Percentiles rank a stretch among this genome's conserved stretches.
These are phyloP conservation scores for Slavum lentiscoides DNA, from an alignment of 2,888 invertebrate genomes.

Conservation along the genomic window DNA sequence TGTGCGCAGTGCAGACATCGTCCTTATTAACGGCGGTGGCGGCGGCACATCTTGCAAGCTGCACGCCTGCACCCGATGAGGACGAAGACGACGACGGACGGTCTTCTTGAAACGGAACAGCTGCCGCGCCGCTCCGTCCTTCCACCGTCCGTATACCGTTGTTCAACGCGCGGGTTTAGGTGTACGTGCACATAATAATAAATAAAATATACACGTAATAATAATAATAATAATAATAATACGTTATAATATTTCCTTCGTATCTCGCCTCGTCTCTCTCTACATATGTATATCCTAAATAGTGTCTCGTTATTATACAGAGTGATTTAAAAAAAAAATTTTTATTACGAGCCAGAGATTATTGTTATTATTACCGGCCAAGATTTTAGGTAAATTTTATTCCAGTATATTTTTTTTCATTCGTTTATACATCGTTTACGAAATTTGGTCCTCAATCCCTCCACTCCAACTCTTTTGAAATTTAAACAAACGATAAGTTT, in stretches of 20 bases:
- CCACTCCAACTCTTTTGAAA: no score
- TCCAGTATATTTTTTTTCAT: no score
- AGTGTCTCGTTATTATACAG: no score
- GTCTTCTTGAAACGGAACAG: constrained; percentile 24
- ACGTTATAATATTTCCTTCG: not conserved
- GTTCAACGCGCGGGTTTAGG: not conserved
- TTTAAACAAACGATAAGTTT: no score
- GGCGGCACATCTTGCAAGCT: constrained; percentile 44
- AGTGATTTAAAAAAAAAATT: no score
- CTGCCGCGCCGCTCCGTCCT: not conserved
- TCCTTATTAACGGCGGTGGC: constrained; percentile 28
- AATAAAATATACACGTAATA: not conserved
- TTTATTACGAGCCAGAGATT: no score
- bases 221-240: not conserved
- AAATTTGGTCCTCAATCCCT: no score
- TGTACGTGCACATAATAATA: not conserved
- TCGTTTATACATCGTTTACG: no score
- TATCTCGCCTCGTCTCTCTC: not conserved
- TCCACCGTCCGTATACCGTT: constrained; percentile 1
- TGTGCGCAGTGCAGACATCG: constrained; percentile 1
- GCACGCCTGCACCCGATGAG: constrained; percentile 30
- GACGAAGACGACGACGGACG: not conserved
- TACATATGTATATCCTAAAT: no score
- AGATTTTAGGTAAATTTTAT: no score
- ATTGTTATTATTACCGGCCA: no score